Evolutionary conservation across 2,888 invertebrate species (phyloP).

Genomic region (Trissonchulus sp.): DNA sequence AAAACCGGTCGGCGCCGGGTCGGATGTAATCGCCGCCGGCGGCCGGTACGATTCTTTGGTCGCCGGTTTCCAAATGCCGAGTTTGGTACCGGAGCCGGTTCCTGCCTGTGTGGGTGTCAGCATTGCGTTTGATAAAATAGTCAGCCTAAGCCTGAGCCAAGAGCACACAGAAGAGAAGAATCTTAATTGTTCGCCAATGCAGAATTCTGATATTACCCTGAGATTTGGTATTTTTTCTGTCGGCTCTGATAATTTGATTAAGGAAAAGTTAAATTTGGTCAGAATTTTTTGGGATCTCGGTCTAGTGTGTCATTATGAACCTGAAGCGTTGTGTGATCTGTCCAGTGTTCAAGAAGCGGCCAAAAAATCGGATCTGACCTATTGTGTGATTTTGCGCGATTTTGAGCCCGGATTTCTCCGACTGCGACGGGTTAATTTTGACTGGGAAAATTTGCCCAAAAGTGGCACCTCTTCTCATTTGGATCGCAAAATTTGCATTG

Average conservation of each 20-base stretch:
- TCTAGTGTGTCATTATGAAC: slow-evolving; percentile 48
- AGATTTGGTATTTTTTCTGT: background rate
- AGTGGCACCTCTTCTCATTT: too few relatives aligned
- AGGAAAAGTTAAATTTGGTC: slow-evolving; percentile 60
- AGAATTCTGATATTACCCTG: too few relatives aligned
- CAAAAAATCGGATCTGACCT: background rate
- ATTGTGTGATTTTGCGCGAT: background rate
- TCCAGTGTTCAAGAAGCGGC: background rate
- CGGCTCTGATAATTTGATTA: slow-evolving; percentile 42
- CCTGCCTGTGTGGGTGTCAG: slow-evolving; percentile 71
- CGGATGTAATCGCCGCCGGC: slow-evolving; percentile 74
- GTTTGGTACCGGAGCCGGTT: slow-evolving; percentile 27
- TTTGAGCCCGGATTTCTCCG: background rate
- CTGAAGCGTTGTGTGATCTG: background rate
- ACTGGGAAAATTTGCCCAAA: too few relatives aligned
- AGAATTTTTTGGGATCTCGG: slow-evolving; percentile 68
- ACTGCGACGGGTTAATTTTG: background rate
- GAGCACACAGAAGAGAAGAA: too few relatives aligned
- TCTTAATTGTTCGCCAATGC: too few relatives aligned
- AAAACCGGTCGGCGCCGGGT: slow-evolving; percentile 50
- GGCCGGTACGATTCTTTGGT: slow-evolving; percentile 82
- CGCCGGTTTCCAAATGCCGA: slow-evolving; percentile 33
- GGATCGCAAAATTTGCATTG: background rate
- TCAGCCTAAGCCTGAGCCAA: slow-evolving; percentile 53
- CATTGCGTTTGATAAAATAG: slow-evolving; percentile 71